Evolutionary conservation across 2,888 invertebrate species (phyloP).

Genomic region (Schrankia costaestrigalis): DNA sequence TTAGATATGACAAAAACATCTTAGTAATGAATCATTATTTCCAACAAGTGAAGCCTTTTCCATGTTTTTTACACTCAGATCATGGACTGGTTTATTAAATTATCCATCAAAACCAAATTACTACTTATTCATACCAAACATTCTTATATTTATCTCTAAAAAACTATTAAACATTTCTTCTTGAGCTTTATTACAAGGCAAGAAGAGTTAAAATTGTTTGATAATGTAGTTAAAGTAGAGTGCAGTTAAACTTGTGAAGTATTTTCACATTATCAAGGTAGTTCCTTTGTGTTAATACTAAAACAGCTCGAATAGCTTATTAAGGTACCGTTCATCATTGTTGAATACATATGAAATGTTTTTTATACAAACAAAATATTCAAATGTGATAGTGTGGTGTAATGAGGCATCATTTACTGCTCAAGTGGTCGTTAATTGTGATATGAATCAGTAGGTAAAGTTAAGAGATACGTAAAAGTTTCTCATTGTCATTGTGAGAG

Average conservation of each 20-base stretch:
- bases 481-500: slow-evolving; percentile 4
- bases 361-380: slow-evolving; percentile 17
- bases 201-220: slow-evolving; percentile 7
- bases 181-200: not conserved
- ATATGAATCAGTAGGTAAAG: slow-evolving; percentile 13
- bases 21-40: slow-evolving; percentile 27
- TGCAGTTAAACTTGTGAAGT: slow-evolving; percentile 8
- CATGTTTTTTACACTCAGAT: slow-evolving; percentile 21
- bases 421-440: slow-evolving; percentile 9
- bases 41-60: slow-evolving; percentile 25
- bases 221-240: not conserved
- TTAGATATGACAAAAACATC: slow-evolving; percentile 4
- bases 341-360: slow-evolving; percentile 13
- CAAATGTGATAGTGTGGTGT: slow-evolving; percentile 10
- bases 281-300: slow-evolving; percentile 32
- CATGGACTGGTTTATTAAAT: slow-evolving; percentile 35
- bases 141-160: slow-evolving; percentile 2
- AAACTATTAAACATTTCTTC: slow-evolving; percentile 1
- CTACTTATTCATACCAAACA: slow-evolving; percentile 30
- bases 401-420: slow-evolving; percentile 16
- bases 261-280: slow-evolving; percentile 33
- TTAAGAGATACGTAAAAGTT: slow-evolving; percentile 9
- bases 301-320: slow-evolving; percentile 23
- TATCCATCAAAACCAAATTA: slow-evolving; percentile 34
- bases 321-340: slow-evolving; percentile 17